phyloP scores from a whole-genome alignment of 2,797 vertebrate species.

The Micromesistius poutassou region DNA sequence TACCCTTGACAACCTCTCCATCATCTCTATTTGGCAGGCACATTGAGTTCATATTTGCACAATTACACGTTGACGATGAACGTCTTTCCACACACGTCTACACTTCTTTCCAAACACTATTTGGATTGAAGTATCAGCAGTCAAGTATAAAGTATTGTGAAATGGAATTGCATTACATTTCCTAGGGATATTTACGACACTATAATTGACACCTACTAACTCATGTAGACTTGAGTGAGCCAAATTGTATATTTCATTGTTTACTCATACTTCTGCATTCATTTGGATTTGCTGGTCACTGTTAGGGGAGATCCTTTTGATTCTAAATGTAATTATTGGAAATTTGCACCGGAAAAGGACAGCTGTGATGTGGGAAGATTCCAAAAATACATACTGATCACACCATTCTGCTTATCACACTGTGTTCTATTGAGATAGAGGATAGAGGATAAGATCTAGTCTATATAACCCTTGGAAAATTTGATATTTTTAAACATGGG shows the following conservation, averaged over 20 bases:
- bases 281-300: neutral
- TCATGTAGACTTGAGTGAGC: too few species aligned
- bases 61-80: neutral
- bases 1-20: neutral
- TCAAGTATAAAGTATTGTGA: neutral
- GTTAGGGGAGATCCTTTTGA: neutral
- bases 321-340: neutral
- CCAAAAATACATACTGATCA: neutral
- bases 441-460: neutral
- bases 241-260: too few species aligned
- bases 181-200: neutral
- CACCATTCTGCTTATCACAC: constrained; percentile 1
- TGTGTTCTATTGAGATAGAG: neutral
- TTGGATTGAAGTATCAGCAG: neutral
- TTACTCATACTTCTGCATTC: neutral
- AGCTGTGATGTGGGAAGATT: neutral
- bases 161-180: neutral
- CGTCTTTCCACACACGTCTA: neutral
- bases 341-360: neutral
- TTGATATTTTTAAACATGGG: neutral
- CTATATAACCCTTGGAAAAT: neutral
- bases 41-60: neutral
- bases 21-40: neutral
- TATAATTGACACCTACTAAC: neutral
- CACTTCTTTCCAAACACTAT: neutral